phyloP scores from a whole-genome alignment of 1,140 invertebrate genomes.

The Aphis craccivora region DNA sequence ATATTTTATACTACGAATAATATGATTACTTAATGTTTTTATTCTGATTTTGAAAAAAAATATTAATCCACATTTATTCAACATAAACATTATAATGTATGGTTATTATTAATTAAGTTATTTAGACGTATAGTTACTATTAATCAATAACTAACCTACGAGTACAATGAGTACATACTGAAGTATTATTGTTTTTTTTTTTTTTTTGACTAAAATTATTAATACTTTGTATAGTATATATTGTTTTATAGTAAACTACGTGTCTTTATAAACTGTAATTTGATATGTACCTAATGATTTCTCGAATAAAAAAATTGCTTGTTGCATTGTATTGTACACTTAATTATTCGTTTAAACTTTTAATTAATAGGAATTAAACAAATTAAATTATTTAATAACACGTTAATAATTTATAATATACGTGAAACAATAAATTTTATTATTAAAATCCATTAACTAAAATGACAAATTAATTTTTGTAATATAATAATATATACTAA shows the following conservation, averaged over 20 bases:
- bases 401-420: slow-evolving; percentile 7
- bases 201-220: background rate
- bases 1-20: too few species aligned
- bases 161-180: too few species aligned
- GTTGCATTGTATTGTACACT: background rate
- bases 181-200: background rate
- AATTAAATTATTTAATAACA: background rate
- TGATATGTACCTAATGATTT: background rate
- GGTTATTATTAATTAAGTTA: background rate
- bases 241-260: background rate
- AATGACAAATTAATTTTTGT: slow-evolving; percentile 14
- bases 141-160: too few species aligned
- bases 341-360: background rate
- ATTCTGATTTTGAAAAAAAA: too few species aligned
- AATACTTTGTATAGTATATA: background rate
- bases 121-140: background rate
- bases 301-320: background rate
- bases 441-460: background rate
- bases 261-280: background rate
- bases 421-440: background rate
- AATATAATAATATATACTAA: background rate
- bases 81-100: background rate
- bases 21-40: too few species aligned
- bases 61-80: too few species aligned
- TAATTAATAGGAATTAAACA: background rate